Conservation (phyloP, 2,113 vertebrate species). For the Melanocharis versteri region DNA sequence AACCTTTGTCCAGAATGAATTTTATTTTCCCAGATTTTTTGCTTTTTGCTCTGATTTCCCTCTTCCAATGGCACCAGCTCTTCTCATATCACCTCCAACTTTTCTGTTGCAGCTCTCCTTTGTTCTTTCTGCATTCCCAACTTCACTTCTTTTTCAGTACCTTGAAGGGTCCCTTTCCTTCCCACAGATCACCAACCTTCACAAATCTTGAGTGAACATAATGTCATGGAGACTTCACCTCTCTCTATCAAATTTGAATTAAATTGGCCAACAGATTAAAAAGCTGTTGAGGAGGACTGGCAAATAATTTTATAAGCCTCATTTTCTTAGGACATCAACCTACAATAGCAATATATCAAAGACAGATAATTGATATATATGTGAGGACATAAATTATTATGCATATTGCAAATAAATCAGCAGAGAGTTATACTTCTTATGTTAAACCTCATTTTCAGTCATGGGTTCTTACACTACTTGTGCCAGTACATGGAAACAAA, state of each 20-base stretch:
- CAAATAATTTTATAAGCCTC: not conserved
- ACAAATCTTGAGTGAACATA: not conserved
- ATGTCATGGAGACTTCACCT: not conserved
- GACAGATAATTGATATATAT: not conserved
- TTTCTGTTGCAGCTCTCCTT: not conserved
- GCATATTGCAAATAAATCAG: not conserved
- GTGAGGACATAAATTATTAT: not conserved
- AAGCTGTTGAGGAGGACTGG: not conserved
- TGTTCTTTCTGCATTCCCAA: not conserved
- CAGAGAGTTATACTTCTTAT: not conserved
- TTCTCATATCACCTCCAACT: not conserved
- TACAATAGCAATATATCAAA: not conserved
- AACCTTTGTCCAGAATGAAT: not conserved
- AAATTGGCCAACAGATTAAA: not conserved
- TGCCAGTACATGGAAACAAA: not conserved
- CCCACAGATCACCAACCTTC: not conserved
- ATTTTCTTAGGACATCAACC: not conserved
- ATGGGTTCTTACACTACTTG: too few relatives aligned
- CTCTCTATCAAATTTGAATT: not conserved
- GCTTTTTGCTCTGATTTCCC: not conserved
- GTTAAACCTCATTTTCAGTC: too few relatives aligned
- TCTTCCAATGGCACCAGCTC: not conserved
- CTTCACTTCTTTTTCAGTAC: not conserved
- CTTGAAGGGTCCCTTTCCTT: not conserved
- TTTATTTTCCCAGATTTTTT: not conserved